These are phyloP conservation scores for Amiota minor DNA, from an alignment of 2,888 invertebrate species.

Conservation along the genomic window DNA sequence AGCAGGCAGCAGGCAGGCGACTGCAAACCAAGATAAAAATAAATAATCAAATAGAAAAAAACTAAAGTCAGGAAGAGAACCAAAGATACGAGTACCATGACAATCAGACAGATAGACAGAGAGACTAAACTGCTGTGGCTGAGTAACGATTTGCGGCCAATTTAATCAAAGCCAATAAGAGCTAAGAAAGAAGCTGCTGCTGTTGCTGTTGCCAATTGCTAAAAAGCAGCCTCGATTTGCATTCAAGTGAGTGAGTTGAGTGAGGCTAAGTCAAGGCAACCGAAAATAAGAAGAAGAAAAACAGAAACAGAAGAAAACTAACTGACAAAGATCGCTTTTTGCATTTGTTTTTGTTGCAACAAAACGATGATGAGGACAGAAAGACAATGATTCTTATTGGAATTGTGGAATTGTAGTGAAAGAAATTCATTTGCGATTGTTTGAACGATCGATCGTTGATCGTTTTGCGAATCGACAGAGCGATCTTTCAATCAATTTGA, in stretches of 20 bases:
- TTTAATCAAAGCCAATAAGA: conserved; percentile 63
- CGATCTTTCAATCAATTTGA: conserved; percentile 62
- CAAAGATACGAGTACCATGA: conserved; percentile 10
- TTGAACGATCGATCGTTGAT: conserved; percentile 22
- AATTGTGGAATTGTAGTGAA: background rate
- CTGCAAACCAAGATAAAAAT: background rate
- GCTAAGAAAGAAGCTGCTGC: conserved; percentile 12
- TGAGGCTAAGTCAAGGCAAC: no score
- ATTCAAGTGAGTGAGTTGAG: background rate
- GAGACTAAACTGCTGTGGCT: background rate
- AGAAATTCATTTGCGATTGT: conserved; percentile 32
- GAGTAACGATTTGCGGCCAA: conserved; percentile 57
- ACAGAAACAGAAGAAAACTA: background rate
- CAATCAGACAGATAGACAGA: conserved; percentile 27
- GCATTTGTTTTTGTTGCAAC: background rate
- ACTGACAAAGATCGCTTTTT: conserved; percentile 18
- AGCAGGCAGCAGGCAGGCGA: background rate
- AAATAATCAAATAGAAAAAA: conserved; percentile 2
- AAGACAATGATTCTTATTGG: conserved; percentile 17
- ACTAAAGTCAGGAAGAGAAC: conserved; percentile 16
- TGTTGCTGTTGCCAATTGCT: no score
- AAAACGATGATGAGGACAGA: conserved; percentile 6
- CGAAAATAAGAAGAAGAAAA: background rate
- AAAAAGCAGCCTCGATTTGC: conserved; percentile 20
- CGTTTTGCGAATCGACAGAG: conserved; percentile 7